Evolutionary conservation across 2,113 vertebrate genomes (phyloP), one percentile per base, ranked within the genome.

Genomic region (Pyrgilauda ruficollis): DNA sequence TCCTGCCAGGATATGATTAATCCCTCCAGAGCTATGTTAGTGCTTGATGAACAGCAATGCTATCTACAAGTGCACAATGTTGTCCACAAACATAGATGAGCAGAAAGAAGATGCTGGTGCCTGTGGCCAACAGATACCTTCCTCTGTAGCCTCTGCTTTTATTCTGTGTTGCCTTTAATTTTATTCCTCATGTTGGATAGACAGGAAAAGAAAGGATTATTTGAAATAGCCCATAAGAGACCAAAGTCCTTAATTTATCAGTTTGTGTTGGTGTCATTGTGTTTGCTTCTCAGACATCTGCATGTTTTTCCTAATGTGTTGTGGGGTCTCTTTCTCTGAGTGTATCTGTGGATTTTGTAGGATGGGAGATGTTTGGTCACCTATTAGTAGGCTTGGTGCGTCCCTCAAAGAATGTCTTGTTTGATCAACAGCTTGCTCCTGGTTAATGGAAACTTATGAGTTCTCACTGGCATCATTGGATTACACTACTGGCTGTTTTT

Each of bases 1-100:
- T 95, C 92, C 93, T 94, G 83, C 92, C 68, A 96, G 52, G 88
- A 74, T 46, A 37, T 72, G 76, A 92, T 92, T 95, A 84, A 81
- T 90, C 24, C 79, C 63, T 93, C 63, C 33, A 21, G 82, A 88
- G 59, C 39, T 82, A 27, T 79, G 84, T 76, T 82, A 89, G 84
- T 44, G 33, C 61, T 74, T 91, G 90, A 73, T 88, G 78, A 94
- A 69, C 59, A 88, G 55, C 82, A 88, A 44, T 7, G 2, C 58
- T 84, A 17, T 13, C 68, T 59, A 27, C 78, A 85, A 77, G 75
- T 49, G 55, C 91, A 22, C 59, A 56, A 28, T 50, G 47, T 59
- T 90, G 59, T 80, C 70, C 44, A 70, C 73, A 88, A 91, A 85
- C 63, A 79, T 1, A 91, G 64, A 37, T 0, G 4, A 91, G n/a